Conservation (phyloP, 1,140 invertebrate species). For the Yoshiicerus persimilis region DNA sequence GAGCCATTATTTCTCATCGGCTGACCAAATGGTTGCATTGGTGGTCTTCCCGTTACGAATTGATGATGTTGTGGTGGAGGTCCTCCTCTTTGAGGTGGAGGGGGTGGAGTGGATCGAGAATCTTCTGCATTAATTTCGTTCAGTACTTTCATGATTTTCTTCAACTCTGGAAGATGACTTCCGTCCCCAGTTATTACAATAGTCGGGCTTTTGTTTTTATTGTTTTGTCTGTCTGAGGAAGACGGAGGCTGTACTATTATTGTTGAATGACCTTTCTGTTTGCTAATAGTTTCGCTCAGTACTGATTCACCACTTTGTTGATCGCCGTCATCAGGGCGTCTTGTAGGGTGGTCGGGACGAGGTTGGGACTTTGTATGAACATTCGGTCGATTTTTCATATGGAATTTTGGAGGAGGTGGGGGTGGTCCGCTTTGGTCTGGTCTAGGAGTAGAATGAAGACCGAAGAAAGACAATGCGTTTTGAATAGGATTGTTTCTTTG, state of each 20-base stretch:
- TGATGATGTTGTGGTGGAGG: neutral
- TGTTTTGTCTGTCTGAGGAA: neutral
- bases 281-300: neutral
- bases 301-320: conserved; percentile 32
- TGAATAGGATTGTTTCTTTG: neutral
- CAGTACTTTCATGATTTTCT: conserved; percentile 41
- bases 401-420: neutral
- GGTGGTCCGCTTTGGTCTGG: neutral
- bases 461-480: neutral
- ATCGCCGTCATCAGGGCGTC: conserved; percentile 12
- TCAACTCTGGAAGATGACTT: conserved; percentile 38
- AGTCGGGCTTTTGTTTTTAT: neutral
- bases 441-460: neutral
- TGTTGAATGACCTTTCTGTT: neutral
- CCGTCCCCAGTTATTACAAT: conserved; percentile 42
- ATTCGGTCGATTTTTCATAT: neutral
- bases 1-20: neutral
- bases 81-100: neutral
- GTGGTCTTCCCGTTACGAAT: neutral
- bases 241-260: neutral
- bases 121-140: conserved; percentile 34
- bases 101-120: neutral
- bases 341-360: neutral
- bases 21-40: neutral
- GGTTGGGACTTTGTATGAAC: neutral